These are phyloP conservation scores for Neolamprologus sp. DNA, from an alignment of 2,113 vertebrate genomes.

Conservation along the genomic window DNA sequence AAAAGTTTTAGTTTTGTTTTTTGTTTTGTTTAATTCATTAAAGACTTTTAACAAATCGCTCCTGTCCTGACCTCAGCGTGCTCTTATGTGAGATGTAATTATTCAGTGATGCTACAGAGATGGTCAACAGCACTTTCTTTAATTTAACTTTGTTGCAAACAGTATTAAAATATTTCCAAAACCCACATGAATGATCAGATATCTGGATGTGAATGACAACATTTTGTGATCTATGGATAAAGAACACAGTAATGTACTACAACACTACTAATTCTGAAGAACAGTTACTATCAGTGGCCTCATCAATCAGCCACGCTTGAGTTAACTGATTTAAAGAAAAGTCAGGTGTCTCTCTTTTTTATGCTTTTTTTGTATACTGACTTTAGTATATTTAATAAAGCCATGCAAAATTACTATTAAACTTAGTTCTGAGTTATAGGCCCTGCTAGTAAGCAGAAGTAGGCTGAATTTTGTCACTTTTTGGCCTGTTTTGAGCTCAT, in stretches of 20 bases:
- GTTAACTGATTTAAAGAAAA: background rate
- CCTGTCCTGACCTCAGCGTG: background rate
- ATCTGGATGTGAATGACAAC: background rate
- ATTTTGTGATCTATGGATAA: background rate
- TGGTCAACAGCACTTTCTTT: background rate
- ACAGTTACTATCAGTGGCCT: background rate
- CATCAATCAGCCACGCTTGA: background rate
- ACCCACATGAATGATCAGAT: background rate
- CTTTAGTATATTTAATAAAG: background rate
- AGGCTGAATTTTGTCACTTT: background rate
- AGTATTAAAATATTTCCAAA: background rate
- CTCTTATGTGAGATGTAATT: background rate
- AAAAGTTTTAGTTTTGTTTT: conserved; percentile 48
- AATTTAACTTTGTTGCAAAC: background rate
- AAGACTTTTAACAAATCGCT: conserved; percentile 55
- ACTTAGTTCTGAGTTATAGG: background rate
- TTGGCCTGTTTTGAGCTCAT: background rate
- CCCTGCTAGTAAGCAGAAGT: background rate
- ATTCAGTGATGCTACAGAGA: background rate
- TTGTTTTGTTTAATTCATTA: conserved; percentile 64
- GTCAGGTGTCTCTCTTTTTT: background rate
- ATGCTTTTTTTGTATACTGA: background rate
- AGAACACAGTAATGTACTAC: background rate
- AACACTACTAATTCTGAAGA: background rate
- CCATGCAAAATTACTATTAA: background rate